Conservation (phyloP, 2,888 invertebrate species). For the Phrixothrix hirtus region DNA sequence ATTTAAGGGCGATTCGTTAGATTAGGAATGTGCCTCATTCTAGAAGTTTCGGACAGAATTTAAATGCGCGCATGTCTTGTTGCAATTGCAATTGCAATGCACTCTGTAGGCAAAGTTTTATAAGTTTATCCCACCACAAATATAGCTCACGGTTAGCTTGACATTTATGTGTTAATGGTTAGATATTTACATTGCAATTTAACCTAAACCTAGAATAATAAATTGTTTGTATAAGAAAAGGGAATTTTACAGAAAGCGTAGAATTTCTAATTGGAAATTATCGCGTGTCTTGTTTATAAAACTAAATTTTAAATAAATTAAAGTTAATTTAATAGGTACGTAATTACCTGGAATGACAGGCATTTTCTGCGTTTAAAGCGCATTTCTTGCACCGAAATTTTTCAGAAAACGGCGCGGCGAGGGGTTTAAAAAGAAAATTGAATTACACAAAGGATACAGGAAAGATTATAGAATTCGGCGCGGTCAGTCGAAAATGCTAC, state of each 20-base stretch:
- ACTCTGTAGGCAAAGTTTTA: conserved; percentile 58
- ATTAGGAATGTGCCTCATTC: conserved; percentile 29
- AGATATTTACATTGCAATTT: conserved; percentile 45
- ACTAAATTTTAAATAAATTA: not conserved
- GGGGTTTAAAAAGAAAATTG: not conserved
- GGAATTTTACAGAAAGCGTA: too few species aligned
- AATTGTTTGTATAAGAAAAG: too few species aligned
- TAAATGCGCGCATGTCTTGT: conserved; percentile 46
- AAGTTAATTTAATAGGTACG: conserved; percentile 2
- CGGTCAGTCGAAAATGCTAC: conserved; percentile 52
- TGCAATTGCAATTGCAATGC: conserved; percentile 53
- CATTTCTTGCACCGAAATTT: too few species aligned
- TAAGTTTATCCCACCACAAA: conserved; percentile 52
- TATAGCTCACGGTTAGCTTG: conserved; percentile 53
- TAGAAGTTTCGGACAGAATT: conserved; percentile 34
- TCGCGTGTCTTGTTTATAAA: not conserved
- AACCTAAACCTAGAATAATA: conserved; percentile 39
- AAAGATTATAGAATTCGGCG: conserved; percentile 47
- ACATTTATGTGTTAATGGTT: conserved; percentile 53
- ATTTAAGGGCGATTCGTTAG: too few species aligned
- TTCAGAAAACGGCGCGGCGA: not conserved
- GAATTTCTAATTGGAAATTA: not conserved
- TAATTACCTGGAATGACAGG: not conserved
- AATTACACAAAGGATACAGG: conserved; percentile 10
- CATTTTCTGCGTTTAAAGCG: too few species aligned